phyloP scores from a whole-genome alignment of 1,140 invertebrate genomes.

The Ectropis grisescens region DNA sequence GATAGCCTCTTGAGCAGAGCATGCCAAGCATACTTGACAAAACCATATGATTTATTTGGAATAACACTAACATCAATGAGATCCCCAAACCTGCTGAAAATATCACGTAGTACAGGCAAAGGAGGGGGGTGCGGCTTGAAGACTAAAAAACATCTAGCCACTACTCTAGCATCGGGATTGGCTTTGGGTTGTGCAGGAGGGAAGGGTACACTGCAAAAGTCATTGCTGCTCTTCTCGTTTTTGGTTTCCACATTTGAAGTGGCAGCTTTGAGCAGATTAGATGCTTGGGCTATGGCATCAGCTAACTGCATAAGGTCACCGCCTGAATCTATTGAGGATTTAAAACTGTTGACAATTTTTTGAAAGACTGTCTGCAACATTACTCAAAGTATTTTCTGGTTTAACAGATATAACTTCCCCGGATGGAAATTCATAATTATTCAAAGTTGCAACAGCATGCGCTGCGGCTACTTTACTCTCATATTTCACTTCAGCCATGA shows the following conservation, averaged over 20 bases:
- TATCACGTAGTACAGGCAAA: slow-evolving; percentile 85
- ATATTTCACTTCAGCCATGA: slow-evolving; percentile 39
- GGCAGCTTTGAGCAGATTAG: slow-evolving; percentile 45
- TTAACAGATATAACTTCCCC: slow-evolving; percentile 47
- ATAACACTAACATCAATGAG: slow-evolving; percentile 93
- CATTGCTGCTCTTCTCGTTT: slow-evolving; percentile 9
- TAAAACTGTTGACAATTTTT: slow-evolving; percentile 48
- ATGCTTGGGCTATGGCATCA: slow-evolving; percentile 53
- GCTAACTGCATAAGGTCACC: slow-evolving; percentile 41
- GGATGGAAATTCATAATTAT: slow-evolving; percentile 57
- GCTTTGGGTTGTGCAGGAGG: slow-evolving; percentile 81
- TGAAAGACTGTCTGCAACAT: slow-evolving; percentile 40
- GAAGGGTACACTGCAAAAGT: slow-evolving; percentile 74
- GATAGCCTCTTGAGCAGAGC: slow-evolving; percentile 85
- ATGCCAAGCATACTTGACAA: slow-evolving; percentile 88
- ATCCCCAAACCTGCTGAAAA: slow-evolving; percentile 93
- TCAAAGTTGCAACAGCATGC: slow-evolving; percentile 42
- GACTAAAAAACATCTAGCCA: slow-evolving; percentile 75
- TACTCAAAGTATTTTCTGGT: slow-evolving; percentile 36
- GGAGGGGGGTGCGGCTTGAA: slow-evolving; percentile 86
- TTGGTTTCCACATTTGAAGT: slow-evolving; percentile 18
- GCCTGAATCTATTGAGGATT: slow-evolving; percentile 35
- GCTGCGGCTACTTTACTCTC: slow-evolving; percentile 29
- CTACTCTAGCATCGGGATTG: slow-evolving; percentile 52
- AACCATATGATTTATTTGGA: slow-evolving; percentile 91